These are phyloP conservation scores for Leptinotarsa tumamoca DNA, from an alignment of 2,888 invertebrate species.

Conservation along the genomic window DNA sequence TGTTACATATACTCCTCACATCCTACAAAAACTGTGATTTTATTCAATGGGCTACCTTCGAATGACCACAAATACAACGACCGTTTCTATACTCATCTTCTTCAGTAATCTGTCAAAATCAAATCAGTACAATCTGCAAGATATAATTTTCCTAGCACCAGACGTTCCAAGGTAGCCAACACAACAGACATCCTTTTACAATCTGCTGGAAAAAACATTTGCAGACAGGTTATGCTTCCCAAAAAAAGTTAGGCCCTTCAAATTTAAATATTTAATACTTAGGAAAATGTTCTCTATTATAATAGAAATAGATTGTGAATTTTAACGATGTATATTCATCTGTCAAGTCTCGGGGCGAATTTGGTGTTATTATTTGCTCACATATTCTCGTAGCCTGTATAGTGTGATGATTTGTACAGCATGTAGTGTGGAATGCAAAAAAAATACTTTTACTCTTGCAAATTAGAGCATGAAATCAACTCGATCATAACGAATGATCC, in stretches of 20 bases:
- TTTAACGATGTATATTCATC: conserved; percentile 23
- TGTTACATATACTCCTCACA: conserved; percentile 27
- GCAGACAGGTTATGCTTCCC: conserved; percentile 27
- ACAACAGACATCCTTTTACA: neutral
- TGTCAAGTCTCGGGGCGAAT: conserved; percentile 24
- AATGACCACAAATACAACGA: conserved; percentile 28
- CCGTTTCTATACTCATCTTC: neutral
- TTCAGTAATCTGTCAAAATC: neutral
- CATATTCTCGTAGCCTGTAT: conserved; percentile 1
- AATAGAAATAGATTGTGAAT: conserved; percentile 32
- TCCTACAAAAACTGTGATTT: conserved; percentile 35
- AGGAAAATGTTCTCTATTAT: conserved; percentile 26
- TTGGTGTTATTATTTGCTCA: conserved; percentile 29
- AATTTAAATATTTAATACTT: conserved; percentile 10
- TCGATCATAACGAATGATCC: no score
- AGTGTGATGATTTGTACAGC: conserved; percentile 10
- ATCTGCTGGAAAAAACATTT: conserved; percentile 7
- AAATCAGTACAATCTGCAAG: neutral
- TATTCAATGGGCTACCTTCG: conserved; percentile 18
- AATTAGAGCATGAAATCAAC: neutral
- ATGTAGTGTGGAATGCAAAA: conserved; percentile 4
- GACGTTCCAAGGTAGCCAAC: conserved; percentile 15
- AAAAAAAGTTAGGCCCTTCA: conserved; percentile 21
- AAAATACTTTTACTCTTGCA: neutral
- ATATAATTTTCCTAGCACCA: neutral